Evolutionary conservation across 1,140 invertebrate genomes (phyloP), one percentile per base, ranked within the genome.

Genomic region (Whitmania pigra): DNA sequence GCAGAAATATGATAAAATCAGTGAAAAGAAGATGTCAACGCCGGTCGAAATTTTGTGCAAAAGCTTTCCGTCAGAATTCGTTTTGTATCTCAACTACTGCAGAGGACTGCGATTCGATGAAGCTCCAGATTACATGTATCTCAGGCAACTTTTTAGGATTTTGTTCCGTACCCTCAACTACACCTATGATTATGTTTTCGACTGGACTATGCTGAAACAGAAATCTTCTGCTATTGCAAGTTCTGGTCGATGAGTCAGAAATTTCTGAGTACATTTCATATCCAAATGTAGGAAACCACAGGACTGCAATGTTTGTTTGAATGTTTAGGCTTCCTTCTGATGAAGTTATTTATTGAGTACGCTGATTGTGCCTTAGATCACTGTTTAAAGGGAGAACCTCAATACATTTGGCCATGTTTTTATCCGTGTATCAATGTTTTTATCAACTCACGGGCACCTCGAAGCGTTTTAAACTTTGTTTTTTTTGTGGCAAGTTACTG

Each of bases 141-240:
- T 97, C 71, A 88, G 94, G 79, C 93, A 97, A 83, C 85, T 98
- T 71, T 97, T 97, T 87, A 90, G 94, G 79, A 98, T 98, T 81
- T 87, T 99, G 78, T 99, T 99, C 87, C 91, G 95, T 80, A 98
- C 95, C 75, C 87, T 99, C 78, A 98, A 97, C 84, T 95, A 98
- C 84, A 93, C 96, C 83, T 97, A 97, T 83, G 96, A 99, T 84
- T 99, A 98, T 85, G 94, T 93, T 76, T 99, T 98, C 85, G 96
- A 99, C 84, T 99, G 97, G 97, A 99, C 95, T 77, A 92, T 98
- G 89, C 85, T 98, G 80, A 95, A 97, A 81, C 94, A 97, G 82
- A 94, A 93, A 75, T 82, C 83, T 71, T 80, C 81, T 71, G 77
- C 75, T 40, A 77, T 31, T 53, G 53, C 43, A 15, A 49, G 36